These are phyloP conservation scores for Epinotia brunnichana DNA, from an alignment of 2,888 invertebrate species.

Conservation along the genomic window DNA sequence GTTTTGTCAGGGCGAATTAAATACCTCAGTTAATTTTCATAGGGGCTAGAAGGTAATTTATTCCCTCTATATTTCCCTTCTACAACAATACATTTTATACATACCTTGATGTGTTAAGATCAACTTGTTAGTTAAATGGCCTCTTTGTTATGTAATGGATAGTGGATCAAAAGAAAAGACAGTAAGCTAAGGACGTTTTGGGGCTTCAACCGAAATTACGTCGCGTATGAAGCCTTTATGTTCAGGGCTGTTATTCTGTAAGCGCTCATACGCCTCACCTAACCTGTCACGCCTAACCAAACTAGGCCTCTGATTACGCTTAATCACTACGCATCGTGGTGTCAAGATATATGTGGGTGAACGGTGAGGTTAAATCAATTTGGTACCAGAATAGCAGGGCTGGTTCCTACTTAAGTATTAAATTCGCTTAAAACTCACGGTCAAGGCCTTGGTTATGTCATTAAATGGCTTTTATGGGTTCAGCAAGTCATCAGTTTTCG, in stretches of 20 bases:
- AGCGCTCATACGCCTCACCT: too few relatives aligned
- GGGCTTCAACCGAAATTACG: constrained; percentile 25
- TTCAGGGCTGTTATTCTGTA: too few relatives aligned
- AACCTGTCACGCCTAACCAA: too few relatives aligned
- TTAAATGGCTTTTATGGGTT: constrained; percentile 16
- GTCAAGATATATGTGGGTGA: too few relatives aligned
- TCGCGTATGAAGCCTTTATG: neutral
- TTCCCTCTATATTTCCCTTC: too few relatives aligned
- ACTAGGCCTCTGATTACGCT: too few relatives aligned
- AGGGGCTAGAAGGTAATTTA: too few relatives aligned
- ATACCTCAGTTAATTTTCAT: too few relatives aligned
- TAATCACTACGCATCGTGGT: too few relatives aligned
- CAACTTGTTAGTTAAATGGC: neutral
- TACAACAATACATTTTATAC: too few relatives aligned
- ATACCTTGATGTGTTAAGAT: neutral
- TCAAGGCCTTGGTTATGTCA: constrained; percentile 29
- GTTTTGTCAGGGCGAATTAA: too few relatives aligned
- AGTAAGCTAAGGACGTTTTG: neutral
- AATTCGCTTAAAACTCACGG: constrained; percentile 25
- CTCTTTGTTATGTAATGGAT: neutral
- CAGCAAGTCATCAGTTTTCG: constrained; percentile 3
- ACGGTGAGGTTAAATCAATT: neutral
- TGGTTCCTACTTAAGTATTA: neutral
- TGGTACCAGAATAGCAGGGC: neutral
- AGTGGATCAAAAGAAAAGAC: neutral